Evolutionary conservation across 2,888 invertebrate genomes (phyloP), one percentile per base, ranked within the genome.

Genomic region (Pilophorus perplexus): DNA sequence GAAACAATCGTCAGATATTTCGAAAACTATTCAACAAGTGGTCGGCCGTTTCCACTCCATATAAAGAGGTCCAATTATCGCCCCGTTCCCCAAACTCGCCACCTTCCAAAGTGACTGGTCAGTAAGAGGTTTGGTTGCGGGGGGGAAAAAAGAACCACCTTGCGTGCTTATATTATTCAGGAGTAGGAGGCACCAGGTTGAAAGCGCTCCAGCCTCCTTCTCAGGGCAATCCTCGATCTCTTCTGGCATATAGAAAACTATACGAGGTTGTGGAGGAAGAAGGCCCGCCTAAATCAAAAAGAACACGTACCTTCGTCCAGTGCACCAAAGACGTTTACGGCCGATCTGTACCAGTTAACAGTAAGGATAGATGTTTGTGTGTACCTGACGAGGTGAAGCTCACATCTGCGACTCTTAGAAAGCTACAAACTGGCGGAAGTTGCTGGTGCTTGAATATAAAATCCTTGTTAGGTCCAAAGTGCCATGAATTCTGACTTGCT

Each of bases 161-260:
- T 40, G 59, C 59, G 59, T 42, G 59, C 59, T 42, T 59, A 52
- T 52, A 52, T 52, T 52, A 52, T 52, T 52, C 52, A 52, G 52
- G 16, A 48, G 48, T 33, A 33, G 33, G 33, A 33, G 33, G 33
- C 12, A 8, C 33, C 33, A 48, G 10, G 48, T 52, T 4, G 52
- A 28, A 52, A 33, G 33, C 33, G 12, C 6, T 25, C 52, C 27
- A 52, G 48, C 22, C 20, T 14, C 14, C n/a, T n/a, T n/a, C n/a
- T n/a, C n/a, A n/a, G n/a, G n/a, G 52, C n/a, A 18, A 25, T 28
- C 25, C 3, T 14, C 52, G 8, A 25, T 28, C 28, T 25, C 48
- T 48, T 23, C 28, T 25, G 28, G 28, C 48, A 5, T 28, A 52
- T 52, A 28, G 52, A 16, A 52, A 52, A 52, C 52, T 28, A 14